These are phyloP conservation scores for Drosophila guanche DNA, from an alignment of 1,140 invertebrate genomes.

Conservation along the genomic window DNA sequence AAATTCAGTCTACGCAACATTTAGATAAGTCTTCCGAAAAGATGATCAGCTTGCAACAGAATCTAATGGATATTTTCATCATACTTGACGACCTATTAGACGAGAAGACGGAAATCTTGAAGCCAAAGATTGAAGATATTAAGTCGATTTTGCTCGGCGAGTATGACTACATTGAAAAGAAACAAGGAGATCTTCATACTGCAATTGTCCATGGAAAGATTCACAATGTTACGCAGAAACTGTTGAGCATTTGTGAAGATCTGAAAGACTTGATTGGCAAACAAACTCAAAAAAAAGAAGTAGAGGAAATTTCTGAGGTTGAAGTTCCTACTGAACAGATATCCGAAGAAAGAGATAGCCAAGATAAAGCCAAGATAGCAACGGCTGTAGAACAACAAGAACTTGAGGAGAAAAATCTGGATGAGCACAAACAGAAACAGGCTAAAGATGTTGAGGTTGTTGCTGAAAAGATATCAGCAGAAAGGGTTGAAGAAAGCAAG, in stretches of 20 bases:
- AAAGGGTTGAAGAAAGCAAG: slow-evolving; percentile 6
- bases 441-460: too few relatives aligned
- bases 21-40: slow-evolving; percentile 62
- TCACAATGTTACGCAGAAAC: slow-evolving; percentile 32
- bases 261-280: slow-evolving; percentile 27
- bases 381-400: slow-evolving; percentile 3
- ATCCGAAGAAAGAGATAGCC: slow-evolving; percentile 8
- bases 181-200: slow-evolving; percentile 19
- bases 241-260: slow-evolving; percentile 41
- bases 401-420: slow-evolving; percentile 27
- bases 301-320: slow-evolving; percentile 12
- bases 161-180: slow-evolving; percentile 62
- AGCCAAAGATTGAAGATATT: slow-evolving; percentile 40
- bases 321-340: slow-evolving; percentile 15
- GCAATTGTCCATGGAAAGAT: slow-evolving; percentile 48
- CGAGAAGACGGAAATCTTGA: slow-evolving; percentile 39
- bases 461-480: slow-evolving; percentile 28
- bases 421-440: slow-evolving; percentile 25
- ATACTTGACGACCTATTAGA: slow-evolving; percentile 65
- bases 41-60: slow-evolving; percentile 68
- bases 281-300: not conserved
- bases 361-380: slow-evolving; percentile 44
- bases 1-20: slow-evolving; percentile 31
- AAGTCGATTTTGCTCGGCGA: slow-evolving; percentile 44
- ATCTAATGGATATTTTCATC: slow-evolving; percentile 68